These are phyloP conservation scores for Salvelinus fontinalis DNA, from an alignment of 2,113 vertebrate species.

Conservation along the genomic window DNA sequence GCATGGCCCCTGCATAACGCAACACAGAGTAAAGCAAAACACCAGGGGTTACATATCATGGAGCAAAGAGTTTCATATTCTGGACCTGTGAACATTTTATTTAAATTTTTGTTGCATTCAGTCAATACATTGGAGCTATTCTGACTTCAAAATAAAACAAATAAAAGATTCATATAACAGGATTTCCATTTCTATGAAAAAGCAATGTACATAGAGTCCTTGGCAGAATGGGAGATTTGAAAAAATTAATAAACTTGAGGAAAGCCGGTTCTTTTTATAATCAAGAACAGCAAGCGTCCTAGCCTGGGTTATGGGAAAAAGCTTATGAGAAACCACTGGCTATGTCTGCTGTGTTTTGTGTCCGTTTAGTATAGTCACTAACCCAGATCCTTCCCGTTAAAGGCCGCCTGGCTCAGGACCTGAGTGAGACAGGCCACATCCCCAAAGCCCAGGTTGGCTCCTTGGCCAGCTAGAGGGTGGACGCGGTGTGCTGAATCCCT, in stretches of 20 bases:
- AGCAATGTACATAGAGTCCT: conserved; percentile 33
- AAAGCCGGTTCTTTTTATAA: conserved; percentile 57
- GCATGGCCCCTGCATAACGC: conserved; percentile 81
- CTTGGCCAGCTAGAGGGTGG: conserved; percentile 95
- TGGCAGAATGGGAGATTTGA: conserved; percentile 25
- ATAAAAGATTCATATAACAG: conserved; percentile 30
- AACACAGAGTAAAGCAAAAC: not conserved
- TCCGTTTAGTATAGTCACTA: conserved; percentile 65
- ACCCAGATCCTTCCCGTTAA: conserved; percentile 93
- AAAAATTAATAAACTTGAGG: conserved; percentile 49
- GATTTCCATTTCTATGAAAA: conserved; percentile 40
- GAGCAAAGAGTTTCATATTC: conserved; percentile 2
- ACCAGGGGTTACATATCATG: not conserved
- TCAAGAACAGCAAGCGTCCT: conserved; percentile 32
- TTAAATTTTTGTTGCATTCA: conserved; percentile 44
- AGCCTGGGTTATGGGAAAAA: conserved; percentile 54
- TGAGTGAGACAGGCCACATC: conserved; percentile 85
- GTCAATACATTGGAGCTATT: conserved; percentile 27
- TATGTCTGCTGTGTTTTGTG: conserved; percentile 35
- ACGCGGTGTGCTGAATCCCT: conserved; percentile 97
- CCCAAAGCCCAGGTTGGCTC: conserved; percentile 96
- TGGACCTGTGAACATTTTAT: not conserved
- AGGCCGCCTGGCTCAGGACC: conserved; percentile 88
- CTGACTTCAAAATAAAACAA: conserved; percentile 34
- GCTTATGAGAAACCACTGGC: conserved; percentile 51